phyloP scores from a whole-genome alignment of 2,113 vertebrate genomes.

The Bettongia penicillata region DNA sequence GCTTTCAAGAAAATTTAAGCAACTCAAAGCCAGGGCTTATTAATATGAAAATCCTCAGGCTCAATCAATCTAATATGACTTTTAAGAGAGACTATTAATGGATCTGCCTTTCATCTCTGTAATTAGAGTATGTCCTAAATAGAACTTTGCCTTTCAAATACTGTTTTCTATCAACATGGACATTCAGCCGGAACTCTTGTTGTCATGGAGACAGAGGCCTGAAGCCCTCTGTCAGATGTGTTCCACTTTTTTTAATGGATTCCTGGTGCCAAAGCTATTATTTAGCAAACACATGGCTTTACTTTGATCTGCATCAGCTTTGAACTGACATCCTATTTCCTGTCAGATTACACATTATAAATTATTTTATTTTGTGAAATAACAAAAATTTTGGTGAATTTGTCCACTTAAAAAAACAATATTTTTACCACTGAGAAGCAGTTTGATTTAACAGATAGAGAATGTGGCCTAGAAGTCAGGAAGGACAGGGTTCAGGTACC shows the following conservation, averaged over 20 bases:
- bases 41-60: background rate
- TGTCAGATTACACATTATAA: background rate
- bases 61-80: background rate
- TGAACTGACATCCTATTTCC: background rate
- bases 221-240: background rate
- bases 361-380: background rate
- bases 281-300: constrained; percentile 1
- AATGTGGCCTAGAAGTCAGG: background rate
- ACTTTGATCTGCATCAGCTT: background rate
- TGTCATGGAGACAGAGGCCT: constrained; percentile 12
- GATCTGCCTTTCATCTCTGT: background rate
- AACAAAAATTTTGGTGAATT: background rate
- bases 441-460: background rate
- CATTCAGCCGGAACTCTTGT: background rate
- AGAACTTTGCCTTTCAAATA: background rate
- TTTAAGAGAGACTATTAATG: background rate
- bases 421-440: background rate
- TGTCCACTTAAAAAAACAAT: background rate
- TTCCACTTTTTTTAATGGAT: background rate
- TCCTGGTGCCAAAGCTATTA: background rate
- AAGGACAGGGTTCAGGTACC: background rate
- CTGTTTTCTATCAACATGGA: constrained; percentile 1
- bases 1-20: constrained; percentile 4
- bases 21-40: background rate
- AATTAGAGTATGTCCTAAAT: background rate